A percentile compares a stretch with the other conserved stretches of the same genome.
Evolutionary conservation across 92 coral and sea anemone genomes (phyloP).

Genomic region (Epizoanthus rinbou): DNA sequence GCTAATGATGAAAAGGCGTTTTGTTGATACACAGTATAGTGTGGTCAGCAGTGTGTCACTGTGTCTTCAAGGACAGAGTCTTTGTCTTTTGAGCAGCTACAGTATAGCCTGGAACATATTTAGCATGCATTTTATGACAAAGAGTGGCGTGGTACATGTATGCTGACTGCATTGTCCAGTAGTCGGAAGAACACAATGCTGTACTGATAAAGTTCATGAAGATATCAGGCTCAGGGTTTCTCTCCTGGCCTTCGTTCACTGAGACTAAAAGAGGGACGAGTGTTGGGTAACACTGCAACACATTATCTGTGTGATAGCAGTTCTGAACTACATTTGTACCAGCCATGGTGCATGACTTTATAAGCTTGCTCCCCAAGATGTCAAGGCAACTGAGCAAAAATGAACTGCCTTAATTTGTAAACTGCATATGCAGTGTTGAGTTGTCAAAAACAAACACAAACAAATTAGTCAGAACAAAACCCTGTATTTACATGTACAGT

Average conservation of each 20-base stretch:
- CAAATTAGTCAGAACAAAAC: no score
- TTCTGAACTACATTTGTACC: constrained; percentile 36
- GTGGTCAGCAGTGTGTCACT: constrained; percentile 18
- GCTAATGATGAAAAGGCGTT: constrained; percentile 29
- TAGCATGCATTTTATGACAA: constrained; percentile 18
- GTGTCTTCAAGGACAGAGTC: not conserved
- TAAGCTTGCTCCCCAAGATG: constrained; percentile 21
- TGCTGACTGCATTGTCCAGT: constrained; percentile 17
- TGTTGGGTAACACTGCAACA: constrained; percentile 29
- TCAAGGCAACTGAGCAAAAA: no score
- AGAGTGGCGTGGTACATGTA: no score
- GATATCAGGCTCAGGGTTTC: not conserved
- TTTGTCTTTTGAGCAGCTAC: constrained; percentile 3
- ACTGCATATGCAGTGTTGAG: no score
- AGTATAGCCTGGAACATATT: constrained; percentile 1
- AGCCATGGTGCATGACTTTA: constrained; percentile 22
- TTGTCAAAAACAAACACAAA: no score
- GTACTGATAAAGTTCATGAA: constrained; percentile 17
- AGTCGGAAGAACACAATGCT: constrained; percentile 8
- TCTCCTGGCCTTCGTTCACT: constrained; percentile 30
- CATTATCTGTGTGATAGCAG: constrained; percentile 14
- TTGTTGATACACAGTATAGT: constrained; percentile 25
- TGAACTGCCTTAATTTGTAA: no score
- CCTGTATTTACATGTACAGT: no score
- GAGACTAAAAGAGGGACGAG: constrained; percentile 16